Percentiles rank a stretch among this genome's conserved stretches.
phyloP scores from a whole-genome alignment of 2,113 vertebrate genomes.

The Crotalus helleri region DNA sequence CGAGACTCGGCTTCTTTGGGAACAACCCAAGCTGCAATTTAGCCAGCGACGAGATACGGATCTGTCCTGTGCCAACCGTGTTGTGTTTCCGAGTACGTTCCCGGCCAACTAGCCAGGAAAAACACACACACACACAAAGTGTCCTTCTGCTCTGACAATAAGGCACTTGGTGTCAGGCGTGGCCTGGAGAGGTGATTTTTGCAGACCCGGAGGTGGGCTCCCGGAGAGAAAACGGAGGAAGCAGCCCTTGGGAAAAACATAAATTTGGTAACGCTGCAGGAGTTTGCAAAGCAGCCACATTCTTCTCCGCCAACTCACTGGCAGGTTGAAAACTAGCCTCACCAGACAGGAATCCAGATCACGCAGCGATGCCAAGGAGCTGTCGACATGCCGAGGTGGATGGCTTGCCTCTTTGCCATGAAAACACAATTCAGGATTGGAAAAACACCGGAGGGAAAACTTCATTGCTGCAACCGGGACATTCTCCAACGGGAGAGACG shows the following conservation, averaged over 20 bases:
- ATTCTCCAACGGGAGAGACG: background rate
- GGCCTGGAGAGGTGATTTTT: background rate
- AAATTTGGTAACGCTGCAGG: background rate
- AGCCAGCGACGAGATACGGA: background rate
- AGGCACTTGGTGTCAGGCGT: slow-evolving; percentile 10
- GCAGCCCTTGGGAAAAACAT: background rate
- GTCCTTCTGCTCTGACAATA: background rate
- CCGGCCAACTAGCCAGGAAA: background rate
- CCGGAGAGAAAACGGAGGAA: background rate
- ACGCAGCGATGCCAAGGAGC: background rate
- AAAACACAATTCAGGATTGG: background rate
- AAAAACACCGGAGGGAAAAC: no score
- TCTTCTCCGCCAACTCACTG: background rate
- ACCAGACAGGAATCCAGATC: background rate
- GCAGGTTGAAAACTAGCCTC: background rate
- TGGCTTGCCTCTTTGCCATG: no score
- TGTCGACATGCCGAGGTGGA: no score
- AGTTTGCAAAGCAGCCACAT: background rate
- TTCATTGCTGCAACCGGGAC: background rate
- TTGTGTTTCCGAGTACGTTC: background rate
- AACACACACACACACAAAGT: no score
- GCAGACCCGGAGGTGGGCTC: background rate
- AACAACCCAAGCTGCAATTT: background rate
- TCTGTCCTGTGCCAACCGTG: no score
- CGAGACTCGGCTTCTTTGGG: no score